Evolutionary conservation across 2,797 vertebrate genomes (phyloP).

Genomic region (Sebastes steindachneri): DNA sequence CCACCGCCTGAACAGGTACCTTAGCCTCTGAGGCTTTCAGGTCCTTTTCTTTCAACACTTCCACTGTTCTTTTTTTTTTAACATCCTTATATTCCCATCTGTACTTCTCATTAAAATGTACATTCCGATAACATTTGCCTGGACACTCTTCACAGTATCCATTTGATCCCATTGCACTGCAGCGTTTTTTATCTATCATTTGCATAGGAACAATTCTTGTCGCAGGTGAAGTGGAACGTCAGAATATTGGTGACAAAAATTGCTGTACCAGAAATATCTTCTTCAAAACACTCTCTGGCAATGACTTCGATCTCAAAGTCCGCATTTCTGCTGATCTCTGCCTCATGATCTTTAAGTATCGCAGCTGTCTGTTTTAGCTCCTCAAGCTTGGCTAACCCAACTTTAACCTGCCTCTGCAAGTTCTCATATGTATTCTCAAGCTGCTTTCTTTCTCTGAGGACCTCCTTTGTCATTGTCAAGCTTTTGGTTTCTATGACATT

Average conservation of each 20-base stretch:
- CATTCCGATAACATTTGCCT: constrained; percentile 15
- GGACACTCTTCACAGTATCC: constrained; percentile 21
- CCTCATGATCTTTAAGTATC: not conserved
- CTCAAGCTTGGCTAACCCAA: constrained; percentile 21
- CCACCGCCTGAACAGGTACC: not conserved
- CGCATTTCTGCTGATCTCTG: constrained; percentile 33
- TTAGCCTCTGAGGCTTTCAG: not conserved
- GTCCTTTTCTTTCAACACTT: constrained; percentile 45
- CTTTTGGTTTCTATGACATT: constrained; percentile 10
- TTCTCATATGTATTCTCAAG: not conserved
- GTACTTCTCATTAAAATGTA: constrained; percentile 38
- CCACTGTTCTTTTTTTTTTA: constrained; percentile 19
- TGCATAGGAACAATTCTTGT: not conserved
- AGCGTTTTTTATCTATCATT: not conserved
- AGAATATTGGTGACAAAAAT: constrained; percentile 31
- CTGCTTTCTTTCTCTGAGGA: constrained; percentile 20
- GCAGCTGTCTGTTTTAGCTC: constrained; percentile 16
- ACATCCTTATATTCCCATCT: not conserved
- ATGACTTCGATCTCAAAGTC: constrained; percentile 26
- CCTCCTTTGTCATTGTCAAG: not conserved
- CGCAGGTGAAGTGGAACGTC: constrained; percentile 49
- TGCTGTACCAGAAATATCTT: not conserved
- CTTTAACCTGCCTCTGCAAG: constrained; percentile 15
- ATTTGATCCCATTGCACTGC: not conserved
- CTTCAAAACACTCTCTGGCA: accelerated